A percentile compares a stretch with the other conserved stretches of the same genome.
Evolutionary conservation across 2,888 invertebrate species (phyloP).

Genomic region (Camponotus fellah): DNA sequence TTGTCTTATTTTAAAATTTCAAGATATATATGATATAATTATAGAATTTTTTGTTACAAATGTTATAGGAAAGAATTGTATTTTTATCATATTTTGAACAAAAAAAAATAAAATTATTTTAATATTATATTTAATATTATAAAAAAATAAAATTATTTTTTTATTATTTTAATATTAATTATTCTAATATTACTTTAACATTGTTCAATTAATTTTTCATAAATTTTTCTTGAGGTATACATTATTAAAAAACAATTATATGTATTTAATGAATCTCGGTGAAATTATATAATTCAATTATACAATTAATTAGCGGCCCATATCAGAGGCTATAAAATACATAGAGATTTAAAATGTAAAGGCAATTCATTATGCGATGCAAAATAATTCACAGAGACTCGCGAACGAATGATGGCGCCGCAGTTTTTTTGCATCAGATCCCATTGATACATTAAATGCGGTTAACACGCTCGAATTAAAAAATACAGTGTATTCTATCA

Average conservation of each 20-base stretch:
- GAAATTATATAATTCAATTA: background rate
- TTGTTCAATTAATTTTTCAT: background rate
- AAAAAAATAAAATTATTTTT: no score
- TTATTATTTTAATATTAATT: no score
- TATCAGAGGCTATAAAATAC: background rate
- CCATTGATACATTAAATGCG: conserved; percentile 23
- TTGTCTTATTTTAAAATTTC: background rate
- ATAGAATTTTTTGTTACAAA: background rate
- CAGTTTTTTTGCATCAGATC: background rate
- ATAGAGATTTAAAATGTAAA: background rate
- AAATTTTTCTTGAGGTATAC: background rate
- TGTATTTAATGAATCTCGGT: background rate
- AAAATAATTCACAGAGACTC: conserved; percentile 26
- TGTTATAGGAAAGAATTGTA: background rate
- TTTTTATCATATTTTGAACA: background rate
- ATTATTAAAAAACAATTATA: background rate
- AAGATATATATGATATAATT: background rate
- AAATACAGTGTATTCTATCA: conserved; percentile 36
- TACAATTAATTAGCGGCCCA: background rate
- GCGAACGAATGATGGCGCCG: conserved; percentile 11
- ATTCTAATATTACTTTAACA: no score
- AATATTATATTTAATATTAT: background rate
- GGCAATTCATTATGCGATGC: background rate
- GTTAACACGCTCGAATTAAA: conserved; percentile 38
- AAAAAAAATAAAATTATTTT: background rate